Conservation (phyloP, 2,113 vertebrate species). For the Monopterus albus region DNA sequence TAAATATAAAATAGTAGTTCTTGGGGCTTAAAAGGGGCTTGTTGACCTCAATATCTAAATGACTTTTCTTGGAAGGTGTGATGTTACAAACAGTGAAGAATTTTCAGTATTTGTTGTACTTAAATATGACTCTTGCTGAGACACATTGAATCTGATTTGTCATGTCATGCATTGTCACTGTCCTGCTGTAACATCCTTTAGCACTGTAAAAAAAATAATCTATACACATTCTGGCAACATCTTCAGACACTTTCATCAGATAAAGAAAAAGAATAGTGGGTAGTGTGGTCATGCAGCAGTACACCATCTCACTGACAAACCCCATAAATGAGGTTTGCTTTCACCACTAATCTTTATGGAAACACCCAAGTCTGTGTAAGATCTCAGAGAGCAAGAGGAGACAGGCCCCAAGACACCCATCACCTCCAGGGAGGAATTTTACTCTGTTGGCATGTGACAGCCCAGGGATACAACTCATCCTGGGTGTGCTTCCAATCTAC, state of each 20-base stretch:
- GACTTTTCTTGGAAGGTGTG: no score
- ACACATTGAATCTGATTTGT: background rate
- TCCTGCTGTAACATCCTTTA: no score
- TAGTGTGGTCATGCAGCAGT: constrained; percentile 9
- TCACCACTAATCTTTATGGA: constrained; percentile 58
- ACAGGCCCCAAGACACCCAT: constrained; percentile 78
- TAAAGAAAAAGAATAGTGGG: background rate
- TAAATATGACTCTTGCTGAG: no score
- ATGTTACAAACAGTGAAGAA: no score
- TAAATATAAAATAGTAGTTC: constrained; percentile 3
- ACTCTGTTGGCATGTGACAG: constrained; percentile 62
- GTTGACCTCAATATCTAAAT: no score
- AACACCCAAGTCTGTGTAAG: constrained; percentile 45
- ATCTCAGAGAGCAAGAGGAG: constrained; percentile 73
- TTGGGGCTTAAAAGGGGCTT: constrained; percentile 16
- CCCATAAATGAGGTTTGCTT: constrained; percentile 29
- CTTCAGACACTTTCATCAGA: constrained; percentile 11
- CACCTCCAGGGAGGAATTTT: constrained; percentile 76
- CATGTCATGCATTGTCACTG: no score
- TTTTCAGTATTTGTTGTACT: no score
- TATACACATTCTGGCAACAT: background rate
- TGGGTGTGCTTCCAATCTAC: constrained; percentile 55
- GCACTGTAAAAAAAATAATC: no score
- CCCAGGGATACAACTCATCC: constrained; percentile 60
- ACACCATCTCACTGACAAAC: constrained; percentile 38